phyloP scores from a whole-genome alignment of 2,113 vertebrate species.

The Colius striatus region DNA sequence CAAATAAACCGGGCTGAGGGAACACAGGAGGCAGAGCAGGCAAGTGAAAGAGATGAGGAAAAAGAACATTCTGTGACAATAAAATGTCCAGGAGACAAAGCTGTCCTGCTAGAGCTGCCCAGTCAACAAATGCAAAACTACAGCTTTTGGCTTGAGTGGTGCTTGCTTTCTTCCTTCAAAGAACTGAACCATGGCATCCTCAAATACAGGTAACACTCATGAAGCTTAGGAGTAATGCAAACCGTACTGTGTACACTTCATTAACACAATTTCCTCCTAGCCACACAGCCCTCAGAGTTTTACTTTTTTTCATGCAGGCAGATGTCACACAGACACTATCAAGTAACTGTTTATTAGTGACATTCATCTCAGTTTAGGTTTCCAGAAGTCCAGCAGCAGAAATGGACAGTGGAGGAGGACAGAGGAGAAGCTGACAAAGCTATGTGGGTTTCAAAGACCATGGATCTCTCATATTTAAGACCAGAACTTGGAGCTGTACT shows the following conservation, averaged over 20 bases:
- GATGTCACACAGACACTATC: background rate
- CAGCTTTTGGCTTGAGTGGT: background rate
- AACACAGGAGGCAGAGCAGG: slow-evolving; percentile 7
- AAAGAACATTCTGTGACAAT: background rate
- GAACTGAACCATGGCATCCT: rapidly evolving
- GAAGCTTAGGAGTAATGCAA: background rate
- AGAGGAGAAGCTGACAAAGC: background rate
- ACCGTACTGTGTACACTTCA: background rate
- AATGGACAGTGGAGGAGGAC: background rate
- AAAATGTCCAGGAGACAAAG: background rate
- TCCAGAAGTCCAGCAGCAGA: background rate
- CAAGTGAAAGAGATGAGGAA: background rate
- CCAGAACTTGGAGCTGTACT: background rate
- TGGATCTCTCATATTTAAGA: background rate
- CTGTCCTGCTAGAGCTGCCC: background rate
- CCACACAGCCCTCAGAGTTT: background rate
- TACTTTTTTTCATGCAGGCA: background rate
- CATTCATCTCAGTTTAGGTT: background rate
- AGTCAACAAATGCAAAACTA: background rate
- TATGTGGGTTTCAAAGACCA: rapidly evolving
- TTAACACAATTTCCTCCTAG: background rate
- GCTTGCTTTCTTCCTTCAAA: background rate
- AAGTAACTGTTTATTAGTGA: background rate
- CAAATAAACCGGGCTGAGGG: slow-evolving; percentile 78
- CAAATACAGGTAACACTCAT: background rate